Evolutionary conservation across 2,113 vertebrate genomes (phyloP).

Genomic region (Diadophis punctatus): DNA sequence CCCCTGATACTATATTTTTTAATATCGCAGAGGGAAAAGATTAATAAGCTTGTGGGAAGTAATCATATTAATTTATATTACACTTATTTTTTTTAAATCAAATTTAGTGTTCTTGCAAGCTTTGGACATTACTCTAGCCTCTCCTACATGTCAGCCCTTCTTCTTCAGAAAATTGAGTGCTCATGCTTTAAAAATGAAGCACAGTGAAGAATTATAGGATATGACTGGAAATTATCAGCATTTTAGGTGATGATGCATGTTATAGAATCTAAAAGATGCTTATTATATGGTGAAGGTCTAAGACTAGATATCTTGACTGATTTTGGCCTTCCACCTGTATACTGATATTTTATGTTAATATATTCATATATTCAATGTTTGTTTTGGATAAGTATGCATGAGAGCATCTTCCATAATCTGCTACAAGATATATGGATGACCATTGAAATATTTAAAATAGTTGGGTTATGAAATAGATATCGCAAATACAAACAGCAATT

Average conservation of each 20-base stretch:
- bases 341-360: background rate
- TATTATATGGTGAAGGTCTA: background rate
- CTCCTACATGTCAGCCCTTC: background rate
- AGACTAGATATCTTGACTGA: background rate
- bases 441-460: background rate
- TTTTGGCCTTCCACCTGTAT: no score
- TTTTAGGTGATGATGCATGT: background rate
- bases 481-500: background rate
- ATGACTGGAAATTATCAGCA: background rate
- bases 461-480: background rate
- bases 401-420: background rate
- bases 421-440: background rate
- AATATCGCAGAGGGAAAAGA: background rate
- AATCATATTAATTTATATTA: background rate
- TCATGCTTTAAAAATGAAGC: background rate
- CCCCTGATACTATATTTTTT: background rate
- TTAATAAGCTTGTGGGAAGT: background rate
- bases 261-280: background rate
- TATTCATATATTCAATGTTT: background rate
- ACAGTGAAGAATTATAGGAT: background rate
- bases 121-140: background rate
- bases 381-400: background rate
- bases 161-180: background rate
- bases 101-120: background rate
- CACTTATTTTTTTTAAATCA: background rate